Evolutionary conservation across 2,888 invertebrate species (phyloP), one percentile per base, ranked within the genome.

Genomic region (Tiphia femorata): DNA sequence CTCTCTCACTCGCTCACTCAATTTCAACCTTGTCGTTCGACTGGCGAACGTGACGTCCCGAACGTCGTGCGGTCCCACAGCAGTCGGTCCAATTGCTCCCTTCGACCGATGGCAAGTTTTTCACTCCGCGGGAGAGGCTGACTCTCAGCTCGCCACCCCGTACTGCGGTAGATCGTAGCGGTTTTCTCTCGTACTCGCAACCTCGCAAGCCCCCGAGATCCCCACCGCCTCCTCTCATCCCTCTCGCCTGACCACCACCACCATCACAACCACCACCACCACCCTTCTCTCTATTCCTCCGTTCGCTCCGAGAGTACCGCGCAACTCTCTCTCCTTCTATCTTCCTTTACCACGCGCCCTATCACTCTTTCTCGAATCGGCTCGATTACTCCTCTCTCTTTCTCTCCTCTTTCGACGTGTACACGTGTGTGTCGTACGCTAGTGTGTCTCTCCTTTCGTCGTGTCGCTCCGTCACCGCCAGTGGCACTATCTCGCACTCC

Each of bases 141-240:
- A 48, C 61, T 69, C 63, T 64, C 70, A 74, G 72, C 74, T 70
- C 75, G 62, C 70, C 67, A 71, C 74, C 73, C 72, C 76, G 64
- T 77, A 81, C 80, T 81, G 81, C 80, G 69, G 80, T 73, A 75
- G 71, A 78, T 70, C 72, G 74, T 74, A 73, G 67, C 71, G 70
- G 72, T 73, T 74, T 78, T 77, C 75, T 76, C 72, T 68, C 72
- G 67, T 67, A 53, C 76, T 68, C 69, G 52, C 47, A 50, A 49
- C 58, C 64, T 58, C 14, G 14, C 33, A n/a, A 33, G 8, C 6
- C 33, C 14, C 14, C 33, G 12, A 33, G 33, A 14, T 33, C 12
- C 33, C 14, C 3, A 14, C 33, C 33, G 33, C 33, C 33, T 14
- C 33, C 12, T n/a, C n/a, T n/a, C n/a, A n/a, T n/a, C n/a, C n/a